Evolutionary conservation across 92 coral and sea anemone species (phyloP).

Genomic region (Umimayanthus chanpuru): DNA sequence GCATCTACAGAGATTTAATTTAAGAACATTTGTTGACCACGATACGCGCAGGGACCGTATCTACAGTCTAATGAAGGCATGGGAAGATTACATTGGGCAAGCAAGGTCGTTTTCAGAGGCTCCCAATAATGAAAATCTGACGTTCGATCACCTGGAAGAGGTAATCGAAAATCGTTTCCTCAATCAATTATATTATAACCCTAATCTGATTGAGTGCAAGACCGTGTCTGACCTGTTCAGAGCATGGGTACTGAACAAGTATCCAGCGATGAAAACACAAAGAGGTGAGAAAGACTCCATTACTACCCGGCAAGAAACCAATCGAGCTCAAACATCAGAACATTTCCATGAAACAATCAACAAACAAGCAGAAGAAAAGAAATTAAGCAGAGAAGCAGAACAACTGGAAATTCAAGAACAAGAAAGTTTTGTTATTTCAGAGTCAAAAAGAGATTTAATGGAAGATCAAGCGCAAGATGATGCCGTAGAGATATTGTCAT

Average conservation of each 20-base stretch:
- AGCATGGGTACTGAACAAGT: conserved; percentile 7
- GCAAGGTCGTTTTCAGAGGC: too few species aligned
- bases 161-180: too few species aligned
- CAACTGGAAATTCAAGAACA: background rate
- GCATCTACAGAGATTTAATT: too few species aligned
- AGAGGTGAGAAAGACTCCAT: background rate
- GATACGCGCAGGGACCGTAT: too few species aligned
- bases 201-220: background rate
- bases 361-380: background rate
- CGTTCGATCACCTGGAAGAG: too few species aligned
- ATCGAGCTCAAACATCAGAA: background rate
- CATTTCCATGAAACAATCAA: background rate
- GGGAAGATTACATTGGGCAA: too few species aligned
- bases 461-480: background rate
- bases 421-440: background rate
- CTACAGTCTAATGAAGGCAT: too few species aligned
- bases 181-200: background rate
- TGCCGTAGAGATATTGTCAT: background rate
- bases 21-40: too few species aligned
- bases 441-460: background rate
- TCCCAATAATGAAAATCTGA: too few species aligned
- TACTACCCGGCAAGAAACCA: background rate
- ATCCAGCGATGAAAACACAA: background rate
- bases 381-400: background rate
- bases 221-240: background rate